These are phyloP conservation scores for Leptoclinus maculatus DNA, from an alignment of 2,797 vertebrate species.

Conservation along the genomic window DNA sequence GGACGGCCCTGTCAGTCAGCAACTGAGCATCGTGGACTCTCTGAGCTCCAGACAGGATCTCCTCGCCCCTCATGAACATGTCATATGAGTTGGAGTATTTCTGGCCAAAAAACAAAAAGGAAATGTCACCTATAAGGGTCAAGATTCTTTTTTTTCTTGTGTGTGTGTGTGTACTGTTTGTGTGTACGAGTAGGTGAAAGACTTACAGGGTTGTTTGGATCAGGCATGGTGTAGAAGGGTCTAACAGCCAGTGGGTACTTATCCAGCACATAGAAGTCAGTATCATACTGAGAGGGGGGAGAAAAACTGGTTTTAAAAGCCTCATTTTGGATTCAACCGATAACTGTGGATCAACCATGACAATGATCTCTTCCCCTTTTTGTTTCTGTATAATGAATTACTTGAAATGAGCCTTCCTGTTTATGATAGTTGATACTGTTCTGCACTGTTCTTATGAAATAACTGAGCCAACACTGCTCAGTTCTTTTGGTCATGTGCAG, in stretches of 20 bases:
- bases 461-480: neutral
- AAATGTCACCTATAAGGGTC: neutral
- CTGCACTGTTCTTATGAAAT: neutral
- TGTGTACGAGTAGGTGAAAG: neutral
- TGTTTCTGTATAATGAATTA: neutral
- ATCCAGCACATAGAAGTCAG: constrained; percentile 98
- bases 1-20: constrained; percentile 92
- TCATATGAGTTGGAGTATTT: constrained; percentile 98
- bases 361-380: neutral
- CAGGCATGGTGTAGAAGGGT: constrained; percentile 99
- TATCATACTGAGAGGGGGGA: constrained; percentile 90
- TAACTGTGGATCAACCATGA: neutral
- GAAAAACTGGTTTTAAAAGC: neutral
- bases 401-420: neutral
- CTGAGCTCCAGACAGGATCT: constrained; percentile 98
- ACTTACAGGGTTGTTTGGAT: constrained; percentile 93
- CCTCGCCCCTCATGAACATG: constrained; percentile 99
- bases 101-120: constrained; percentile 72
- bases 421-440: neutral
- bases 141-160: neutral
- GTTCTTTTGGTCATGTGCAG: neutral
- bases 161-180: neutral
- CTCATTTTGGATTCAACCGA: neutral
- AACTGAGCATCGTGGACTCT: constrained; percentile 95
- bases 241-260: constrained; percentile 98